Base-by-base conservation (phyloP, 2,113 vertebrate species). In the Peromyscus californicus region DNA sequence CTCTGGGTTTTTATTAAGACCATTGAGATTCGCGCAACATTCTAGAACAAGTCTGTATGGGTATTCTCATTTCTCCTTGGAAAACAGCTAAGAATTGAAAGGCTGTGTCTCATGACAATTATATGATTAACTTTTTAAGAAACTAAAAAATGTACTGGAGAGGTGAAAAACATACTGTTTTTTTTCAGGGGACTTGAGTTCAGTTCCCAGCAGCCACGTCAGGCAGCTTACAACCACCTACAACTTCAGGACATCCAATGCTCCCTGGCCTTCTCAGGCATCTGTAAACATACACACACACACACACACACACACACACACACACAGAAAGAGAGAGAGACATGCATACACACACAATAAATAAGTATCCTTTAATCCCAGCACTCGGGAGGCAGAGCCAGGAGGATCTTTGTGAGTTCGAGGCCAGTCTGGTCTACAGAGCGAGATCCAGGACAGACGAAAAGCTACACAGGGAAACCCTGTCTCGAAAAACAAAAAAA, bases 101-200 rank as follows among this genome's bases (percentile, higher is more conserved):
- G 75, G 4, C 33, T 65, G 10, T 29, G 12, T 48, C 75, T 74
- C 24, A 48, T 5, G 26, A 31, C 9, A 93, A 8, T 19, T 31
- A 57, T n/a, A 69, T 67, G 39, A 36, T 94, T 75, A 65, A 79
- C 19, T 83, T 93, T 54, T 76, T 54, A 90, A 78, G 42, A 95
- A 67, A 51, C 65, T n/a, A 26, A 70, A 31, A 91, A 74, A 21
- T 83, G n/a, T 24, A 16, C 36, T 61, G 57, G 36, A 42, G 80
- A 84, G 57, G 2, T 65, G 63, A 51, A 51, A 51, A 51, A 51
- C 48, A 51, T 51, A 51, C 48, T 5, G 45, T 45, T 51, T 51
- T 51, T 65, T 65, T 65, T 26, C 61, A 63, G 61, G 24, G 61
- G 33, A 82, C 79, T 57, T 82, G 9, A 22, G 70, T 19, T 74